Evolutionary conservation across 2,113 vertebrate genomes (phyloP).

Genomic region (Gasterosteus aculeatus): DNA sequence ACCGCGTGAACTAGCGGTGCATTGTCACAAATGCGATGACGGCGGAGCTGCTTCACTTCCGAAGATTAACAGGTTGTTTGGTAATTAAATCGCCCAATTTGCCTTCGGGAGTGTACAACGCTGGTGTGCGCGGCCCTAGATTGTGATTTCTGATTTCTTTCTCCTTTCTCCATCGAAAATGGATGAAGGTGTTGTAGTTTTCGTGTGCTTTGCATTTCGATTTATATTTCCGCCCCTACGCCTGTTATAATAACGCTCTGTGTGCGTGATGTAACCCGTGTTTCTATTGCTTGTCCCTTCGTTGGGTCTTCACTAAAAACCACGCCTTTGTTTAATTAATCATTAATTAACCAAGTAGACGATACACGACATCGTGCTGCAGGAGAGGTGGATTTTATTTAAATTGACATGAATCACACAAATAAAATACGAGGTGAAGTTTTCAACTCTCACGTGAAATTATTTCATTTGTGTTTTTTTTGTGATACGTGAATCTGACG

Average conservation of each 20-base stretch:
- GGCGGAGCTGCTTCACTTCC: slow-evolving; percentile 23
- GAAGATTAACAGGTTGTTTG: slow-evolving; percentile 75
- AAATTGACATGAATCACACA: background rate
- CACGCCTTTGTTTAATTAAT: slow-evolving; percentile 55
- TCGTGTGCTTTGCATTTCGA: background rate
- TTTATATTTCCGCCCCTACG: background rate
- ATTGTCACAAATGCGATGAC: background rate
- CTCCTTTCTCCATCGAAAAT: background rate
- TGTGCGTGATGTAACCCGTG: slow-evolving; percentile 39
- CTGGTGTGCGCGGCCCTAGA: background rate
- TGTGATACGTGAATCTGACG: background rate
- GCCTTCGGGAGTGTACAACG: background rate
- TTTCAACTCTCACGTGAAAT: background rate
- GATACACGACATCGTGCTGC: background rate
- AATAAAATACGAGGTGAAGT: background rate
- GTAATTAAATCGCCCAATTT: slow-evolving; percentile 31
- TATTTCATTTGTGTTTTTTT: background rate
- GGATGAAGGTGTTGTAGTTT: background rate
- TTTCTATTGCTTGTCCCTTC: slow-evolving; percentile 10
- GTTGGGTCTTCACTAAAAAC: slow-evolving; percentile 34
- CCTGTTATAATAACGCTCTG: slow-evolving; percentile 9
- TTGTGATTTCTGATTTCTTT: background rate
- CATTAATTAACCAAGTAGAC: slow-evolving; percentile 18
- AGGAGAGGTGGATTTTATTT: background rate
- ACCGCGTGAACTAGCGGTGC: background rate